Conservation (phyloP, 2,888 invertebrate species). For the Drosophila putrida region DNA sequence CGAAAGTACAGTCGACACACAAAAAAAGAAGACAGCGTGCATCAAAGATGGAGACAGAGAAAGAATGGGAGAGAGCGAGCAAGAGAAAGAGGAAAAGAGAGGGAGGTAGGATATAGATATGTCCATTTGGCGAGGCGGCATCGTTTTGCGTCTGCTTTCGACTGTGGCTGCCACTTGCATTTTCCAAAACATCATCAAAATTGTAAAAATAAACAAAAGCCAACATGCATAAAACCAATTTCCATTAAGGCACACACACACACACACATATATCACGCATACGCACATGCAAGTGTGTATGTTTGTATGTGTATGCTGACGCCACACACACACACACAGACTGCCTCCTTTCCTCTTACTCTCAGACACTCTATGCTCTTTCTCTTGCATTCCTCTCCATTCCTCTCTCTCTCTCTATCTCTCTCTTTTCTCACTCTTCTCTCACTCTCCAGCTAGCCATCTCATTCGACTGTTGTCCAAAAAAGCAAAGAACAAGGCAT, state of each 20-base stretch:
- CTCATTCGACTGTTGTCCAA: constrained; percentile 49
- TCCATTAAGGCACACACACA: constrained; percentile 74
- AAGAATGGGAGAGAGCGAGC: neutral
- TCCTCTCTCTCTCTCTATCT: neutral
- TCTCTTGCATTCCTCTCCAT: neutral
- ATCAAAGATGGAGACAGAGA: neutral
- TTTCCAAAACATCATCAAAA: constrained; percentile 80
- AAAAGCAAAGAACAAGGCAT: constrained; percentile 61
- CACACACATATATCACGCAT: constrained; percentile 33
- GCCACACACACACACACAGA: neutral
- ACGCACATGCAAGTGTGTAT: constrained; percentile 66
- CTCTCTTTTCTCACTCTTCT: constrained; percentile 4
- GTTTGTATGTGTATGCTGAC: neutral
- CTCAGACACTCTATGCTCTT: no score
- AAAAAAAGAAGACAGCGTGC: constrained; percentile 36
- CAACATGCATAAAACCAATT: constrained; percentile 83
- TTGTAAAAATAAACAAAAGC: constrained; percentile 82
- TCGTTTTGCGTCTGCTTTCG: constrained; percentile 37
- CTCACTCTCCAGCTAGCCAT: constrained; percentile 5
- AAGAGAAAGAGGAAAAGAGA: neutral
- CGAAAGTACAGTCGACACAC: constrained; percentile 74
- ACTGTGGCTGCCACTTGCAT: constrained; percentile 70
- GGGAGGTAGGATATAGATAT: constrained; percentile 20
- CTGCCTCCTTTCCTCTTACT: no score
- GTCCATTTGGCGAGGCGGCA: constrained; percentile 47